Evolutionary conservation across 53 echinoderm and acorn worm genomes (phyloP).

Genomic region (Patiria pectinifera): DNA sequence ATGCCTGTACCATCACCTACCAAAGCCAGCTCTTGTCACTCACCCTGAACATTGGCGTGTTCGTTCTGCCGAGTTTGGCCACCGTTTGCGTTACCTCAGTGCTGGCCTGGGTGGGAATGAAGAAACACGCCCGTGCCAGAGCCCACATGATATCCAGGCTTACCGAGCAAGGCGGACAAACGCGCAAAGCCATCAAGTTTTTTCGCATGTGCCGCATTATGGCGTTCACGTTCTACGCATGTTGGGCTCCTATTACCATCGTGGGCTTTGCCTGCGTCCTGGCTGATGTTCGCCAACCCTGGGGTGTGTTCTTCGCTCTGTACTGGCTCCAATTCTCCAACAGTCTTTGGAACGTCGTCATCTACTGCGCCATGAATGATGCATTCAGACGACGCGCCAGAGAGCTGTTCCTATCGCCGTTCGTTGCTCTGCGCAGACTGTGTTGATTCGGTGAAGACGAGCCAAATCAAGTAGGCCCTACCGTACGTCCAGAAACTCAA

Average conservation of each 20-base stretch:
- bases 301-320: conserved; percentile 2
- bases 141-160: not conserved
- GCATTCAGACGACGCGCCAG: not conserved
- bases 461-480: too few relatives aligned
- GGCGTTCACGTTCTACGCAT: conserved; percentile 23
- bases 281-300: not conserved
- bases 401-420: not conserved
- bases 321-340: conserved; percentile 55
- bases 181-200: conserved; percentile 6
- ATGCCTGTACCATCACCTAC: conserved; percentile 50
- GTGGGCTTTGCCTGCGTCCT: conserved; percentile 2
- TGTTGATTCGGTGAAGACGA: too few relatives aligned
- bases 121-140: not conserved
- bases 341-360: conserved; percentile 55
- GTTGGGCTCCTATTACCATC: conserved; percentile 41
- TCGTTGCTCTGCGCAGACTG: too few relatives aligned
- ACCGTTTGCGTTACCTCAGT: conserved; percentile 12
- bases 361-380: conserved; percentile 40
- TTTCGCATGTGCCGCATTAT: conserved; percentile 29
- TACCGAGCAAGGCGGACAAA: not conserved
- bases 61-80: conserved; percentile 29
- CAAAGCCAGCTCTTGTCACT: conserved; percentile 15
- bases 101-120: not conserved
- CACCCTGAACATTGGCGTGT: not conserved
- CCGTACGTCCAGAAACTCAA: too few relatives aligned